These are phyloP conservation scores for Drosophila lutescens DNA, from an alignment of 2,888 invertebrate species.

Conservation along the genomic window DNA sequence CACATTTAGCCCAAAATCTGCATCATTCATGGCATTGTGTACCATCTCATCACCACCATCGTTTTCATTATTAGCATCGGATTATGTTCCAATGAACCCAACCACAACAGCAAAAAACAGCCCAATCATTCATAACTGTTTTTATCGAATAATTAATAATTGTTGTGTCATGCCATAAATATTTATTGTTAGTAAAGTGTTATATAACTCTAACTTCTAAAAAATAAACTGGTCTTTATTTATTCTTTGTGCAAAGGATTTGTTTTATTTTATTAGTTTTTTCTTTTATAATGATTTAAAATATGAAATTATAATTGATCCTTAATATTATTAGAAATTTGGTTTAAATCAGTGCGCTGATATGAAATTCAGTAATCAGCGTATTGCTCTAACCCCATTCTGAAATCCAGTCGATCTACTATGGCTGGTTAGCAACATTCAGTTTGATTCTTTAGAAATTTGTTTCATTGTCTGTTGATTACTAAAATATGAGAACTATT, in stretches of 20 bases:
- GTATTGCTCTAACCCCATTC: constrained; percentile 6
- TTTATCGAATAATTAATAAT: constrained; percentile 77
- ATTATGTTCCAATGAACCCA: constrained; percentile 23
- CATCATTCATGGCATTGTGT: constrained; percentile 25
- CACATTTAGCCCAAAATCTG: constrained; percentile 12
- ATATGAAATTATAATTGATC: constrained; percentile 7
- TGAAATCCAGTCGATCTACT: constrained; percentile 46
- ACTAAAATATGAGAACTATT: constrained; percentile 33
- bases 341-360: constrained; percentile 5
- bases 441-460: constrained; percentile 16
- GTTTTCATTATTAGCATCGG: constrained; percentile 37
- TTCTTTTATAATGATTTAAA: constrained; percentile 26
- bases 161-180: constrained; percentile 82
- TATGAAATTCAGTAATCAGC: neutral
- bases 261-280: constrained; percentile 41
- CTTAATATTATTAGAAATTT: constrained; percentile 35
- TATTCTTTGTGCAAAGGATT: constrained; percentile 15
- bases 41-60: constrained; percentile 17
- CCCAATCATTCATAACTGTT: constrained; percentile 73
- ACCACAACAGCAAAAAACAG: constrained; percentile 57
- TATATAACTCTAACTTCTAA: constrained; percentile 69
- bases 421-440: constrained; percentile 24
- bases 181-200: constrained; percentile 78
- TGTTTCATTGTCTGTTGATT: constrained; percentile 29
- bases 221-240: constrained; percentile 46